Evolutionary conservation across 1,140 invertebrate genomes (phyloP).

Genomic region (Maconellicoccus hirsutus): DNA sequence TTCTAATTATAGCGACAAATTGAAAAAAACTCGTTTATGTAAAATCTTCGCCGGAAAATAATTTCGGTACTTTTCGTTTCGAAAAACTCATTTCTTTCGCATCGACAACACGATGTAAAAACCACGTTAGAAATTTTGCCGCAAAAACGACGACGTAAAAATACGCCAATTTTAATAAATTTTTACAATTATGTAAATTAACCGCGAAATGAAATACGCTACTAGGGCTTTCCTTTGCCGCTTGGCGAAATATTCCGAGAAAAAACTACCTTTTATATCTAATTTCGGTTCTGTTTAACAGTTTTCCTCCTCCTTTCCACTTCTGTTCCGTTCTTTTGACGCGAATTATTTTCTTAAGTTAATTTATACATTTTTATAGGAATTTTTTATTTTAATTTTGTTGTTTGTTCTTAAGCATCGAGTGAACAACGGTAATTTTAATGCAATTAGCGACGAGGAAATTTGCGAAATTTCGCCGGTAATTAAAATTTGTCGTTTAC

Average conservation of each 20-base stretch:
- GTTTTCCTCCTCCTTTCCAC: not conserved
- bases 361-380: not conserved
- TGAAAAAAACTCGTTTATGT: too few relatives aligned
- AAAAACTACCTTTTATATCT: not conserved
- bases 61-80: too few relatives aligned
- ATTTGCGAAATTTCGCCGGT: too few relatives aligned
- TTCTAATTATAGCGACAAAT: too few relatives aligned
- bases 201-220: constrained; percentile 3
- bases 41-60: too few relatives aligned
- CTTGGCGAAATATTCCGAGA: not conserved
- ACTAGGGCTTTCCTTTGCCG: not conserved
- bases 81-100: too few relatives aligned
- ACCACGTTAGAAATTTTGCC: not conserved
- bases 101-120: not conserved
- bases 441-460: too few relatives aligned
- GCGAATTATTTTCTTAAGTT: not conserved
- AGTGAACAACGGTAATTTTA: too few relatives aligned
- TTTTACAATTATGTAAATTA: constrained; percentile 10
- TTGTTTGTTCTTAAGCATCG: not conserved
- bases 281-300: not conserved
- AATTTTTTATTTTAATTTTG: not conserved
- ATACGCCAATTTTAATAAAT: not conserved
- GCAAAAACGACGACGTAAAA: not conserved
- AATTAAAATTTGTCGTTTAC: too few relatives aligned
- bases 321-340: not conserved